Evolutionary conservation across 2,888 invertebrate species (phyloP).

Genomic region (Lutraria lutraria): DNA sequence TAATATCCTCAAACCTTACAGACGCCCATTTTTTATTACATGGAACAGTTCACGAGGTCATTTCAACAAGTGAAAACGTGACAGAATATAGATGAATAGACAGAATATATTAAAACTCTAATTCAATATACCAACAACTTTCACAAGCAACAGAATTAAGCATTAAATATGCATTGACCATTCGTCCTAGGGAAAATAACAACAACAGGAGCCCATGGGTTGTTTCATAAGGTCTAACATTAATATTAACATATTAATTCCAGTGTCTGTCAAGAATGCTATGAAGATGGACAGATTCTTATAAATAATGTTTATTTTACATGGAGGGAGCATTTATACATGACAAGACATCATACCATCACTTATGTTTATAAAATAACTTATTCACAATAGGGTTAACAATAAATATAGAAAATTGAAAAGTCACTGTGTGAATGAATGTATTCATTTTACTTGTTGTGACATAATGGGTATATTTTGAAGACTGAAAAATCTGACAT

Average conservation of each 20-base stretch:
- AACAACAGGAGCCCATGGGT: background rate
- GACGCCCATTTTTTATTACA: background rate
- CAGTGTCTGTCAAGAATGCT: background rate
- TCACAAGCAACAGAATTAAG: background rate
- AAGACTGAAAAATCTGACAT: too few relatives aligned
- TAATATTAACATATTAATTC: background rate
- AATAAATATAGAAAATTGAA: too few relatives aligned
- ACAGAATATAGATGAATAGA: background rate
- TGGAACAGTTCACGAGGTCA: background rate
- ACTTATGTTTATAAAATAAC: background rate
- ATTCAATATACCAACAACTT: background rate
- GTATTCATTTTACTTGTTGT: too few relatives aligned
- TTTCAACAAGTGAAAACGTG: background rate
- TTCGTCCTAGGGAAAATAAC: background rate
- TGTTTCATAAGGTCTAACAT: background rate
- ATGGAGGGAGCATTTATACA: background rate
- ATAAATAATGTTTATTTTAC: background rate
- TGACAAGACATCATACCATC: background rate
- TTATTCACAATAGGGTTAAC: background rate
- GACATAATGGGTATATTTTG: too few relatives aligned
- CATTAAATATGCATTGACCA: conserved; percentile 14
- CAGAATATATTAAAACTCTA: background rate
- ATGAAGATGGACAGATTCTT: background rate
- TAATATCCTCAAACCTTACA: background rate
- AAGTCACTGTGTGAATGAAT: too few relatives aligned